phyloP scores from a whole-genome alignment of 2,888 invertebrate species.

The Hirtodrosophila cameraria region DNA sequence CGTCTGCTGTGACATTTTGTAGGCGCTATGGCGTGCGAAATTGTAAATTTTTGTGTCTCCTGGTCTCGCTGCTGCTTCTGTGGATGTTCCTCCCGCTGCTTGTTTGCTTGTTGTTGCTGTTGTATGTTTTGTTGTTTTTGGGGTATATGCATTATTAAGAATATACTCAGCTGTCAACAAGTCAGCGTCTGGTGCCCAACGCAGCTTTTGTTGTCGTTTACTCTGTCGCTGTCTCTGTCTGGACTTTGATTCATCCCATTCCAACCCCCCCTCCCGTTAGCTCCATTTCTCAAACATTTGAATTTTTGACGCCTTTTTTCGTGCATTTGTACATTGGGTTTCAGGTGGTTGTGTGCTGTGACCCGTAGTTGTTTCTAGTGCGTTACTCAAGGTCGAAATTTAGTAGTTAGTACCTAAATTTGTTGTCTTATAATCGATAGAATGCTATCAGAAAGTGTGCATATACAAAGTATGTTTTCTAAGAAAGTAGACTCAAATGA shows the following conservation, averaged over 20 bases:
- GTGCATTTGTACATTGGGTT: background rate
- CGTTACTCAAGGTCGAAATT: constrained; percentile 1
- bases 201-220: constrained; percentile 8
- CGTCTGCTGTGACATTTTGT: constrained; percentile 66
- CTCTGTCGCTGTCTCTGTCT: constrained; percentile 10
- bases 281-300: constrained; percentile 25
- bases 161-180: constrained; percentile 79
- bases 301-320: constrained; percentile 22
- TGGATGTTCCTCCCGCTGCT: constrained; percentile 6
- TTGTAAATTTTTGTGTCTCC: constrained; percentile 70
- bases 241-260: constrained; percentile 24
- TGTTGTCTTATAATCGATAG: too few relatives aligned
- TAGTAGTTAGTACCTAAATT: background rate
- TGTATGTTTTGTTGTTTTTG: constrained; percentile 39
- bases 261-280: background rate
- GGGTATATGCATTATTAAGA: constrained; percentile 73
- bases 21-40: constrained; percentile 78
- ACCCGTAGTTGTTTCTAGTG: constrained; percentile 10
- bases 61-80: constrained; percentile 11
- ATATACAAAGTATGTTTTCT: too few relatives aligned
- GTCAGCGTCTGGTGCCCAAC: constrained; percentile 63
- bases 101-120: constrained; percentile 19
- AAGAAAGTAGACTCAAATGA: too few relatives aligned
- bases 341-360: constrained; percentile 1
- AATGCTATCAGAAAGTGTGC: too few relatives aligned